Percentiles rank a stretch among this genome's conserved stretches.
Conservation (phyloP, 2,888 invertebrate species). For the Drosophila kambysellisi region DNA sequence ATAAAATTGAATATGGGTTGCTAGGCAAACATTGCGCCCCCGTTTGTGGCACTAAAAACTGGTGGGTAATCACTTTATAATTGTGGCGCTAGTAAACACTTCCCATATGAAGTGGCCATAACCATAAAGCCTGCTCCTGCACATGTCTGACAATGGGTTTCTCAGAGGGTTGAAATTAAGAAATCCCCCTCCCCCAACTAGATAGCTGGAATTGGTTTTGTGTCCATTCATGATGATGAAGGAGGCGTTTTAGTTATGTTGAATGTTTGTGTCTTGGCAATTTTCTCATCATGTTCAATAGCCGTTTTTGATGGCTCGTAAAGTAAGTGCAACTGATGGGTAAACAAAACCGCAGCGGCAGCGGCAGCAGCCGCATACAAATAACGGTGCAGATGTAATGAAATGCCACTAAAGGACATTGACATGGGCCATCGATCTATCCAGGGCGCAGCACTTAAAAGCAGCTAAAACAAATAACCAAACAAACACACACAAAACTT, state of each 20-base stretch:
- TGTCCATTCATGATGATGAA: conserved; percentile 55
- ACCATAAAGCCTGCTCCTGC: conserved; percentile 37
- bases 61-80: conserved; percentile 73
- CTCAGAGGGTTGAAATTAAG: conserved; percentile 44
- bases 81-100: conserved; percentile 65
- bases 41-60: conserved; percentile 9
- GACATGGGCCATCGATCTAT: conserved; percentile 77
- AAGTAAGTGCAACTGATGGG: conserved; percentile 64
- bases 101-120: conserved; percentile 43
- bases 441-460: conserved; percentile 54
- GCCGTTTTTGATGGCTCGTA: conserved; percentile 59
- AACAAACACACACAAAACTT: conserved; percentile 36
- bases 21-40: conserved; percentile 28
- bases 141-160: conserved; percentile 45
- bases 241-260: conserved; percentile 45
- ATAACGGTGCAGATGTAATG: conserved; percentile 70
- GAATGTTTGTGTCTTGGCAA: conserved; percentile 62
- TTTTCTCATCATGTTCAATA: conserved; percentile 66
- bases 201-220: conserved; percentile 51
- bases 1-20: conserved; percentile 51
- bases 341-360: conserved; percentile 50
- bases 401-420: conserved; percentile 78
- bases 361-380: conserved; percentile 18
- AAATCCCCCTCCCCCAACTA: not conserved
- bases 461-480: conserved; percentile 63